Evolutionary conservation across 2,113 vertebrate genomes (phyloP).

Genomic region (Engraulis encrasicolus): DNA sequence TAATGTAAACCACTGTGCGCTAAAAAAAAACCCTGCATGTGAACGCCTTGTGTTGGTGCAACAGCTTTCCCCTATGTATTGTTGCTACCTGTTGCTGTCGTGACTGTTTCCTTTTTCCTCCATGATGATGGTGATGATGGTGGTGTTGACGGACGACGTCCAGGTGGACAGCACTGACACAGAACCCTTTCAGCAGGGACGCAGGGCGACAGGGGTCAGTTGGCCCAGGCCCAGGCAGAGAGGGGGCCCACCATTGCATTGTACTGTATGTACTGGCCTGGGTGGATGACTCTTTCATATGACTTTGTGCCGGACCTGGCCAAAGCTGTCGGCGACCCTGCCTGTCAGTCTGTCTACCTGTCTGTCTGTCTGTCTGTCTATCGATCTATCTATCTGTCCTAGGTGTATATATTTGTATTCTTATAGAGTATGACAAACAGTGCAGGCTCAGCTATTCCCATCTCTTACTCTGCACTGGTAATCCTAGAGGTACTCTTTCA

Average conservation of each 20-base stretch:
- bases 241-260: no score
- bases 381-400: constrained; percentile 74
- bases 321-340: no score
- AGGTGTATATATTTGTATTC: constrained; percentile 85
- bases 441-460: constrained; percentile 65
- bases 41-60: constrained; percentile 80
- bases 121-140: no score
- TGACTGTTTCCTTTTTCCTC: constrained; percentile 3
- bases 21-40: constrained; percentile 84
- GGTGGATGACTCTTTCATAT: no score
- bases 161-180: background rate
- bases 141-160: no score
- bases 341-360: no score
- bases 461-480: constrained; percentile 13
- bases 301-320: no score
- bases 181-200: no score
- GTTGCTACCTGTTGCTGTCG: constrained; percentile 50
- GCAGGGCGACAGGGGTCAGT: no score
- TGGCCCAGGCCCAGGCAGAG: no score
- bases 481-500: constrained; percentile 67
- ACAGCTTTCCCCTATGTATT: constrained; percentile 57
- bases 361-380: no score
- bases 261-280: no score
- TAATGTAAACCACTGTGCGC: constrained; percentile 65
- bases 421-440: constrained; percentile 72